A percentile compares a stretch with the other conserved stretches of the same genome.
These are phyloP conservation scores for Zeuzera pyrina DNA, from an alignment of 2,888 invertebrate genomes.

Conservation along the genomic window DNA sequence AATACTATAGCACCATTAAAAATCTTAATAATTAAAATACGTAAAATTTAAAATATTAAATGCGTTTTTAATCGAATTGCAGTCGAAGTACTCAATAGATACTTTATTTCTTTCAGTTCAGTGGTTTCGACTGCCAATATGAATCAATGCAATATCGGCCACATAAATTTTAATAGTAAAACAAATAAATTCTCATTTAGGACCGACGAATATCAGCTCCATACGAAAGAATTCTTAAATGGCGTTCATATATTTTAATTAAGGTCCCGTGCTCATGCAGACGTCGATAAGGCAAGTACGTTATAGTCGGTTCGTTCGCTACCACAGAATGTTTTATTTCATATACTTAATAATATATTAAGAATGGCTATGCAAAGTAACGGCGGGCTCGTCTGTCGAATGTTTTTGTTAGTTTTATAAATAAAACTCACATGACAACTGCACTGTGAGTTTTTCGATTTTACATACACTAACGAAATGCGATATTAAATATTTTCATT, in stretches of 20 bases:
- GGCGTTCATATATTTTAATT: slow-evolving; percentile 64
- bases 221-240: slow-evolving; percentile 51
- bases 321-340: slow-evolving; percentile 59
- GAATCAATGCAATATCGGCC: too few species aligned
- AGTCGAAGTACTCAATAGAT: too few species aligned
- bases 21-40: too few species aligned
- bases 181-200: slow-evolving; percentile 44
- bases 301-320: slow-evolving; percentile 12
- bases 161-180: slow-evolving; percentile 37
- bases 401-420: slow-evolving; percentile 47
- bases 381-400: slow-evolving; percentile 24
- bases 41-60: too few species aligned
- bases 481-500: slow-evolving; percentile 8
- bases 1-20: too few species aligned
- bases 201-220: slow-evolving; percentile 38
- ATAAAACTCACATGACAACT: slow-evolving; percentile 49
- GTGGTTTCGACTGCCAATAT: too few species aligned
- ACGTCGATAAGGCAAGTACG: slow-evolving; percentile 50
- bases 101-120: too few species aligned
- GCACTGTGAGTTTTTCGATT: slow-evolving; percentile 35
- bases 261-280: slow-evolving; percentile 48
- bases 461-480: slow-evolving; percentile 14
- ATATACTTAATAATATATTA: slow-evolving; percentile 68
- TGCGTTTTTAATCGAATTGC: too few species aligned
- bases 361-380: slow-evolving; percentile 35